Base-by-base conservation (phyloP, 2,888 invertebrate genomes). In the Mythimna ferrago region DNA sequence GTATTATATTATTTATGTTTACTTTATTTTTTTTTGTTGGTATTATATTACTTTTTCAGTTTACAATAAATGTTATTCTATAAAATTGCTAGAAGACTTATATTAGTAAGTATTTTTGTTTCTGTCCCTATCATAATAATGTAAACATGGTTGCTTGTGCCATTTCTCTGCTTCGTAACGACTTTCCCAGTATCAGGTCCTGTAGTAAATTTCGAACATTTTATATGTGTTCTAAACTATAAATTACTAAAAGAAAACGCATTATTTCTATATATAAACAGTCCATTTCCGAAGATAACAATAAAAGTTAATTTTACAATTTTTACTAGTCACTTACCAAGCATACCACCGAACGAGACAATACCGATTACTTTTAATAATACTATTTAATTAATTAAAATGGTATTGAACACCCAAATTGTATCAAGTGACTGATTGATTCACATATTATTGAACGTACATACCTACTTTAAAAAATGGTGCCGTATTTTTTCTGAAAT, bases 171-270 rank as follows among this genome's bases (percentile, higher is more conserved):
- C 26, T 14, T 38, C 38, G 41, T 1, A 44, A 71, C 11, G 19
- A 7, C n/a, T 7, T 19, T 14, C 16, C 35, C 16, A 35, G 26
- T 38, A 16, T n/a, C 35, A 7, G 14, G n/a, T 48, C 3, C n/a
- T 48, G 72, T n/a, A 6, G 19, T 51, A 16, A 48, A 71, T n/a
- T 72, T 32, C 2, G 21, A 57, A 71, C 72, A 26, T 57, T 48
- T 48, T 51, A 51, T 51, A 51, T 51, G 2, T 48, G 51, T 51
- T 48, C 48, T 19, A 5, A 51, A 51, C 19, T 51, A 51, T 2
- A 51, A 51, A 19, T 19, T 51, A 51, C 56, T 71, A 56, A 56
- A 71, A 35, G 0, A n/a, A 71, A 71, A 53, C 51, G n/a, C 51
- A 26, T 16, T 48, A 48, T 48, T 57, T 44, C 2, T 26, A 26